These are phyloP conservation scores for Monochamus alternatus DNA, from an alignment of 2,888 invertebrate genomes.

Conservation along the genomic window DNA sequence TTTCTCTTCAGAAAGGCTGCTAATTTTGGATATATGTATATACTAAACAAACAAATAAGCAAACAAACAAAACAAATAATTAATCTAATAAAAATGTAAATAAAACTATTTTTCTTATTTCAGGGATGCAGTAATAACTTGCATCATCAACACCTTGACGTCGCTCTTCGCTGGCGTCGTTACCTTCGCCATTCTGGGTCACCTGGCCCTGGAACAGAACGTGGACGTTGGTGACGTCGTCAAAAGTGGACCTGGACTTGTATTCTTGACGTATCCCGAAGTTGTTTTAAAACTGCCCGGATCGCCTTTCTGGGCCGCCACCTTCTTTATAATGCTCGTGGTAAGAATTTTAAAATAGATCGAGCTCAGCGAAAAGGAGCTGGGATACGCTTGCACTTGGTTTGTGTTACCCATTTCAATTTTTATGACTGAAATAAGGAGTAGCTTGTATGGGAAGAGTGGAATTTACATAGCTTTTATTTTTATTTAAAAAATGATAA, in stretches of 20 bases:
- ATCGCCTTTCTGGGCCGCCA: conserved; percentile 80
- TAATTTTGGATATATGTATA: too few species aligned
- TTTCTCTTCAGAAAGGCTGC: too few species aligned
- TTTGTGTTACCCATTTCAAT: too few species aligned
- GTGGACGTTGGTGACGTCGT: conserved; percentile 73
- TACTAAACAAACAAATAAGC: too few species aligned
- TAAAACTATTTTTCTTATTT: conserved; percentile 42
- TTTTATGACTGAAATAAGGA: too few species aligned
- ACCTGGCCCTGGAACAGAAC: conserved; percentile 76
- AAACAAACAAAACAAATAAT: too few species aligned
- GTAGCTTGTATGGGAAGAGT: too few species aligned
- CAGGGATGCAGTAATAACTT: conserved; percentile 82
- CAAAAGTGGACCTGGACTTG: conserved; percentile 80
- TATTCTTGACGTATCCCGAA: conserved; percentile 84
- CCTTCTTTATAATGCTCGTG: conserved; percentile 83
- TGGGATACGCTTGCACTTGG: not conserved
- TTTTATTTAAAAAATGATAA: too few species aligned
- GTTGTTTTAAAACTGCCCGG: conserved; percentile 82
- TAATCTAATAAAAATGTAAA: too few species aligned
- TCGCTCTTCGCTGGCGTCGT: conserved; percentile 84
- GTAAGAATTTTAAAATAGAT: conserved; percentile 65
- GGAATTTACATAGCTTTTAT: too few species aligned
- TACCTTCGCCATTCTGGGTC: conserved; percentile 84
- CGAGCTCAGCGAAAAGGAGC: not conserved
- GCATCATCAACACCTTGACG: conserved; percentile 81